Evolutionary conservation across 2,113 vertebrate genomes (phyloP).

Genomic region (Peromyscus polionotus): DNA sequence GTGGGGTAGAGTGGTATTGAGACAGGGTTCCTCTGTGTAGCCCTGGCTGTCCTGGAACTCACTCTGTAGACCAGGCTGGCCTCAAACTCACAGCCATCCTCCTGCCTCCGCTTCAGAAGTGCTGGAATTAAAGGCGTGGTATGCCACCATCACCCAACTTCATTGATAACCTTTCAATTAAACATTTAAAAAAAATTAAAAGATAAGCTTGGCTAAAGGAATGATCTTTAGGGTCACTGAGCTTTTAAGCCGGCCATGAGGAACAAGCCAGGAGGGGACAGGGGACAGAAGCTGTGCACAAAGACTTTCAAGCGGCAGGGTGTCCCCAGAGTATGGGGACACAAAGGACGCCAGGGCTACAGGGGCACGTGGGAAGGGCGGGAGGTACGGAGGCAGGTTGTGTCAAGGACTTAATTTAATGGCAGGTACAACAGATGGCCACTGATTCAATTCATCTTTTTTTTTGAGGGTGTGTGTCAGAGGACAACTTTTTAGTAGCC

Average conservation of each 20-base stretch:
- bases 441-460: neutral
- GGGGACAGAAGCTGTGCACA: neutral
- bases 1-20: too few species aligned
- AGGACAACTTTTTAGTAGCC: neutral
- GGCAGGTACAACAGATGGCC: neutral
- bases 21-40: neutral
- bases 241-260: neutral
- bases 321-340: neutral
- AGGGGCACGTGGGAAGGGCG: neutral
- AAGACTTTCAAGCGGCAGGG: neutral
- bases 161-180: neutral
- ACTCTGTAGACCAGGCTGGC: neutral
- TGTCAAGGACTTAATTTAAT: constrained; percentile 1
- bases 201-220: neutral
- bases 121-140: neutral
- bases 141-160: too few species aligned
- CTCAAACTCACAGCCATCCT: neutral
- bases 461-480: neutral
- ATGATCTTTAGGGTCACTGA: neutral
- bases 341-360: constrained; percentile 9
- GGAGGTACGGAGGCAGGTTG: neutral
- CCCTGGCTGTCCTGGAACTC: neutral
- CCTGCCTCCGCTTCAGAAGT: neutral
- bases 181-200: neutral
- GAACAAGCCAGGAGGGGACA: neutral